phyloP scores from a whole-genome alignment of 2,113 vertebrate species.

The Pelodiscus sinensis region DNA sequence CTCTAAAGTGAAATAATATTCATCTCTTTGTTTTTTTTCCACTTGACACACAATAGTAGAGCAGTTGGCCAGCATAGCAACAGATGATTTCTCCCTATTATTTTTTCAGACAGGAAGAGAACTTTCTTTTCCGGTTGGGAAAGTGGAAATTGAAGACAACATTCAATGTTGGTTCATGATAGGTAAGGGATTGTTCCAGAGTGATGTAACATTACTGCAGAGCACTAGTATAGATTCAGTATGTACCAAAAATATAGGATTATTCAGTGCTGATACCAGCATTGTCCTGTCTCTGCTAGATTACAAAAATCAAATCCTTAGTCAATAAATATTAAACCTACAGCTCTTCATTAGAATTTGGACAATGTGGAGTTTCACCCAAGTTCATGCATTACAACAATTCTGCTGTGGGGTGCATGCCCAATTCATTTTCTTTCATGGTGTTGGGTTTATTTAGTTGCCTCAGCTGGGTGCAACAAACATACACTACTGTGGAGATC shows the following conservation, averaged over 20 bases:
- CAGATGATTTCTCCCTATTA: background rate
- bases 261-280: background rate
- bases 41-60: accelerated
- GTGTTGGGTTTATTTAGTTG: background rate
- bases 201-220: background rate
- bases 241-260: background rate
- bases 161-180: no score
- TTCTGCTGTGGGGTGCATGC: background rate
- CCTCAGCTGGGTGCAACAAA: background rate
- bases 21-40: accelerated
- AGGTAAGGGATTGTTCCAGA: background rate
- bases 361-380: background rate
- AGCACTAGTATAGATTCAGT: background rate
- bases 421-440: background rate
- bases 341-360: background rate
- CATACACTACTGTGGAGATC: background rate
- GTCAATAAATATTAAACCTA: background rate
- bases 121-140: background rate
- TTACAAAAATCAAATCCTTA: background rate
- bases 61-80: accelerated
- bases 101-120: background rate
- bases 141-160: background rate
- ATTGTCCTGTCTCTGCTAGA: background rate
- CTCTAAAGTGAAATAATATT: background rate
- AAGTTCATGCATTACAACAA: background rate